These are phyloP conservation scores for Polymixis lichenea DNA, from an alignment of 2,888 invertebrate genomes.

Conservation along the genomic window DNA sequence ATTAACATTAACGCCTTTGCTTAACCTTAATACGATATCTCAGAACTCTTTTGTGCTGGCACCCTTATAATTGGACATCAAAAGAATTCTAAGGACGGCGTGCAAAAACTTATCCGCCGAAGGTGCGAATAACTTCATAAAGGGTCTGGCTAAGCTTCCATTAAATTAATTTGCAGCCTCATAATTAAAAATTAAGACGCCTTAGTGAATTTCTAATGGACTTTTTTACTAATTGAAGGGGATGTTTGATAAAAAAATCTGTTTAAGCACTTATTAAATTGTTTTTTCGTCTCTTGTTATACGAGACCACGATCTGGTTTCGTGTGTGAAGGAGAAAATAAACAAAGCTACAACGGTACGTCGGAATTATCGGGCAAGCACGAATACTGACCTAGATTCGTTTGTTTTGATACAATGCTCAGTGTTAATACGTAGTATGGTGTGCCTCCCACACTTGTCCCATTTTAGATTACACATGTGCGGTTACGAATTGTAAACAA, in stretches of 20 bases:
- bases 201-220: conserved; percentile 78
- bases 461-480: conserved; percentile 85
- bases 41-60: conserved; percentile 43
- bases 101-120: conserved; percentile 78
- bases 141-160: conserved; percentile 71
- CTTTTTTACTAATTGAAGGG: conserved; percentile 69
- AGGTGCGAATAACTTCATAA: conserved; percentile 84
- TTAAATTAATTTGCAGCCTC: conserved; percentile 76
- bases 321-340: conserved; percentile 32
- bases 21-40: conserved; percentile 46
- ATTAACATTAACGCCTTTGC: conserved; percentile 36
- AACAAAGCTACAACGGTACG: conserved; percentile 39
- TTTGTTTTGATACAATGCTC: conserved; percentile 82
- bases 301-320: conserved; percentile 44
- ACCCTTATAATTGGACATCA: conserved; percentile 70
- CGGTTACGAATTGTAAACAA: conserved; percentile 74
- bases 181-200: conserved; percentile 87
- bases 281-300: conserved; percentile 67
- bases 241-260: conserved; percentile 58
- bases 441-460: conserved; percentile 86
- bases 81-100: conserved; percentile 54
- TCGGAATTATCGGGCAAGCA: conserved; percentile 52
- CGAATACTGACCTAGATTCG: conserved; percentile 77
- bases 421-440: conserved; percentile 67
- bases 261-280: conserved; percentile 83